These are phyloP conservation scores for Phalacrocorax aristotelis DNA, from an alignment of 2,113 vertebrate genomes.

Conservation along the genomic window DNA sequence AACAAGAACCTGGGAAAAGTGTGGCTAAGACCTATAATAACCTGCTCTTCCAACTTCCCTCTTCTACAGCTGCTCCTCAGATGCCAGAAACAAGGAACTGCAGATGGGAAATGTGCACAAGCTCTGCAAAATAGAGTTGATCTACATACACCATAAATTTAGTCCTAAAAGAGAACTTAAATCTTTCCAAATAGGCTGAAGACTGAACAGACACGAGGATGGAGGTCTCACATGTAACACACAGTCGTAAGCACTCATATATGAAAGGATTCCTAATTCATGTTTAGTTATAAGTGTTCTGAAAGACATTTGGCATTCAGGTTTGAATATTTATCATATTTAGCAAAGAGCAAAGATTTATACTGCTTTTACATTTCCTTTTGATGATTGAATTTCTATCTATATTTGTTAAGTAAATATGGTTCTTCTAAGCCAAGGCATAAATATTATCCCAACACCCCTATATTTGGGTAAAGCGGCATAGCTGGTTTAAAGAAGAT, in stretches of 20 bases:
- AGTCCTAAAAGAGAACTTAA: background rate
- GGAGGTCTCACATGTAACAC: background rate
- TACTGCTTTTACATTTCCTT: background rate
- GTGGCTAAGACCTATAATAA: background rate
- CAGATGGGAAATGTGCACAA: background rate
- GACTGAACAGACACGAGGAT: background rate
- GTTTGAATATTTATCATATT: background rate
- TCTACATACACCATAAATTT: background rate
- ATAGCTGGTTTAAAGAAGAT: background rate
- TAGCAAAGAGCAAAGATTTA: constrained; percentile 16
- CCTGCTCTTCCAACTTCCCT: background rate
- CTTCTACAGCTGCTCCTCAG: background rate
- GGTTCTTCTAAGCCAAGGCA: background rate
- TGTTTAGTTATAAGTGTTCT: background rate
- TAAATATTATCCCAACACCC: background rate
- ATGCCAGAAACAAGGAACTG: background rate
- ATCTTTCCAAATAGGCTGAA: background rate
- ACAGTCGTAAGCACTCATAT: background rate
- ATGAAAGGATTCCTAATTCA: background rate
- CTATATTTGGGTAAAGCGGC: background rate
- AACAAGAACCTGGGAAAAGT: background rate
- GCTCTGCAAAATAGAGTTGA: background rate
- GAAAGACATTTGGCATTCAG: background rate
- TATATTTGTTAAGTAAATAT: constrained; percentile 27
- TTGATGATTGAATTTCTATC: background rate